Percentiles rank a stretch among this genome's conserved stretches.
These are phyloP conservation scores for Cantharis lateralis DNA, from an alignment of 2,888 invertebrate genomes.

Conservation along the genomic window DNA sequence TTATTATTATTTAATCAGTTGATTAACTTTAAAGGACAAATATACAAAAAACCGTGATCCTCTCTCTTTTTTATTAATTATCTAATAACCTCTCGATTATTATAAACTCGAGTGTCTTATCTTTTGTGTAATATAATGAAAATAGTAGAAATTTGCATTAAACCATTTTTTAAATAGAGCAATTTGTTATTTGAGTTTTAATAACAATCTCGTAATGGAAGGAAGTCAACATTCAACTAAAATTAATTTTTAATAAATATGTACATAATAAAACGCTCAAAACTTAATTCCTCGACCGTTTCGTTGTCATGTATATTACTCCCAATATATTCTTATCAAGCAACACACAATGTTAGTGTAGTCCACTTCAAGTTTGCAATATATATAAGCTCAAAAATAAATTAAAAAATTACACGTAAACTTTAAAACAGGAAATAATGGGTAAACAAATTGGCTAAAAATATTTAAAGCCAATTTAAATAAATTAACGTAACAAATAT, in stretches of 20 bases:
- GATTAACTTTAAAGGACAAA: not conserved
- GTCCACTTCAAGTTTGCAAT: slow-evolving; percentile 19
- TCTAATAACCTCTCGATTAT: not conserved
- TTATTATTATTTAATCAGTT: not conserved
- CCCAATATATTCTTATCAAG: slow-evolving; percentile 30
- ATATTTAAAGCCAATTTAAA: not conserved
- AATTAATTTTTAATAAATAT: not conserved
- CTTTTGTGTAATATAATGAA: not conserved
- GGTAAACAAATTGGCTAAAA: not conserved
- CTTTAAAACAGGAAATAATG: not conserved
- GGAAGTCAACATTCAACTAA: not conserved
- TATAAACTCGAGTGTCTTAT: not conserved
- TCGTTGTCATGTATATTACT: slow-evolving; percentile 26
- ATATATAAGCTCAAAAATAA: not conserved
- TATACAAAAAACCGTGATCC: not conserved
- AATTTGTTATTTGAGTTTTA: not conserved
- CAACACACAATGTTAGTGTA: slow-evolving; percentile 22
- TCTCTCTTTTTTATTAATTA: not conserved
- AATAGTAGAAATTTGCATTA: not conserved
- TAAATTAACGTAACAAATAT: not conserved
- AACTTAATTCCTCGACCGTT: slow-evolving; percentile 24
- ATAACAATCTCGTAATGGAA: not conserved
- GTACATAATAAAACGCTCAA: slow-evolving; percentile 14
- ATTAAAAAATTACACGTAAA: not conserved
- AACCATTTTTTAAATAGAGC: not conserved